phyloP scores from a whole-genome alignment of 2,113 vertebrate genomes.

The Coptodon bakossiorum region DNA sequence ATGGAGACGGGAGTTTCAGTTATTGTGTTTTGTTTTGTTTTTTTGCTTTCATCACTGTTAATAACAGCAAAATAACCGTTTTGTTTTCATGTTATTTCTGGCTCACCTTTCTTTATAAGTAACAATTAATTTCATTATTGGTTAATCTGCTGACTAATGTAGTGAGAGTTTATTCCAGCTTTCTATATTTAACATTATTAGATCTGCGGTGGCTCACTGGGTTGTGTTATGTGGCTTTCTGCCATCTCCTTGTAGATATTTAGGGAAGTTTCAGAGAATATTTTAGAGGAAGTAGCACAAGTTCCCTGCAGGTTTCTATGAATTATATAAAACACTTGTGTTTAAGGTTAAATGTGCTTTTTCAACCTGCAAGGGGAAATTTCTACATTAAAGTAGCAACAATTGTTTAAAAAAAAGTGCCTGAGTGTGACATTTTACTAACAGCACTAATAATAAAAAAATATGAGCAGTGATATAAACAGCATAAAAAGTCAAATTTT shows the following conservation, averaged over 20 bases:
- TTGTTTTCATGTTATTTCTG: not conserved
- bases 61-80: not conserved
- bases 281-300: not conserved
- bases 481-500: not conserved
- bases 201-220: not conserved
- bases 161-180: not conserved
- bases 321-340: not conserved
- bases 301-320: not conserved
- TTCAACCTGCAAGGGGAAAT: not conserved
- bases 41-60: not conserved
- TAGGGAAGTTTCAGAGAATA: not conserved
- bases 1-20: not conserved
- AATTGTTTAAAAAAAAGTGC: not conserved
- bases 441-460: not conserved
- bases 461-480: not conserved
- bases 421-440: not conserved
- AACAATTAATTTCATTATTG: not conserved
- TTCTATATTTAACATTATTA: not conserved
- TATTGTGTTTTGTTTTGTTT: not conserved
- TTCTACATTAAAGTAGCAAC: accelerated
- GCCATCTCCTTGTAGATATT: not conserved
- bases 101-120: not conserved
- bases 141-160: not conserved
- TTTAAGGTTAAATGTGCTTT: not conserved
- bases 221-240: not conserved